phyloP scores from a whole-genome alignment of 2,888 invertebrate species.

The Piscicola geometra region DNA sequence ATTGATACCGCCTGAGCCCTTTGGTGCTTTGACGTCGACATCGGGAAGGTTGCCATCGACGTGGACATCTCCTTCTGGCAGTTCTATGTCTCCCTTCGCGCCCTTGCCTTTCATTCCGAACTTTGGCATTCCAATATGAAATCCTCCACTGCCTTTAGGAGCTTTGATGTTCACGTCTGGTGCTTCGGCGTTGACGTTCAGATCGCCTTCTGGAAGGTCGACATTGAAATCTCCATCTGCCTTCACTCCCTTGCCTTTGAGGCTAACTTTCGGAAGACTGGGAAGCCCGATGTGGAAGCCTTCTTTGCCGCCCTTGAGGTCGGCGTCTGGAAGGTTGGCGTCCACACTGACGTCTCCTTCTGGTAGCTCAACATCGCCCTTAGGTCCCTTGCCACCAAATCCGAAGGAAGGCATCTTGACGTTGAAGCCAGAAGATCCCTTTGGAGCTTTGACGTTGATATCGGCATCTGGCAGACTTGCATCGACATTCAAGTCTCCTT shows the following conservation, averaged over 20 bases:
- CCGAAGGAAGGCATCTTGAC: constrained; percentile 2
- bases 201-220: constrained; percentile 5
- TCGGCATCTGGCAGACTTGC: background rate
- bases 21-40: background rate
- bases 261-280: constrained; percentile 25
- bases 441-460: constrained; percentile 7
- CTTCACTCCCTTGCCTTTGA: constrained; percentile 27
- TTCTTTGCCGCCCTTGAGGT: constrained; percentile 20
- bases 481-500: constrained; percentile 4
- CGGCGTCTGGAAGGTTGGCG: constrained; percentile 9
- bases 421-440: constrained; percentile 8
- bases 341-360: constrained; percentile 3
- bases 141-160: constrained; percentile 24
- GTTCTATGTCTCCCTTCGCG: constrained; percentile 18
- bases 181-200: constrained; percentile 20
- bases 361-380: background rate
- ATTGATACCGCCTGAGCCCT: constrained; percentile 5
- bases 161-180: constrained; percentile 14
- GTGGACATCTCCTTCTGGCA: constrained; percentile 18
- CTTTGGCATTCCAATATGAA: constrained; percentile 16
- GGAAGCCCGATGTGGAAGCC: constrained; percentile 30
- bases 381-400: background rate
- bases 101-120: constrained; percentile 28
- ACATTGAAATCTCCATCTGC: constrained; percentile 24
- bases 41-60: constrained; percentile 17